Evolutionary conservation across 2,888 invertebrate species (phyloP).

Genomic region (Mythimna pallens): DNA sequence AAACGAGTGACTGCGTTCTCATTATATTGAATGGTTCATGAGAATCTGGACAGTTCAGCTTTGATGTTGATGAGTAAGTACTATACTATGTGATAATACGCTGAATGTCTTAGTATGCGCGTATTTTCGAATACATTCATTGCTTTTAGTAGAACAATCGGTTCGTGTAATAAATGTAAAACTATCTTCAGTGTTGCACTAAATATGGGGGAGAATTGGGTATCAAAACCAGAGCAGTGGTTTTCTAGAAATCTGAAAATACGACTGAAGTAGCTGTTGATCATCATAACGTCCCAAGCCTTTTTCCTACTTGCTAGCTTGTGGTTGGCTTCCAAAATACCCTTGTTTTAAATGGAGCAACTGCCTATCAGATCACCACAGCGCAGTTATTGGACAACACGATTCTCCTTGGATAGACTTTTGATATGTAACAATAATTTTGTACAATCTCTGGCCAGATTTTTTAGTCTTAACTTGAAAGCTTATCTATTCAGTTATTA

Average conservation of each 20-base stretch:
- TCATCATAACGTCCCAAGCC: no score
- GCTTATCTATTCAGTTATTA: no score
- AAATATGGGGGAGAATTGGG: background rate
- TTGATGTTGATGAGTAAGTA: constrained; percentile 26
- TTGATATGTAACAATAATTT: no score
- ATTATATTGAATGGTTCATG: background rate
- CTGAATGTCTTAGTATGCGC: background rate
- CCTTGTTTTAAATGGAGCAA: no score
- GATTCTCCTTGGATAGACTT: background rate
- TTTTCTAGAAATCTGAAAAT: background rate
- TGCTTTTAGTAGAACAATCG: background rate
- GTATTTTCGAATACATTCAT: background rate
- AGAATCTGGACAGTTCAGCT: constrained; percentile 25
- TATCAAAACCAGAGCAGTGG: background rate
- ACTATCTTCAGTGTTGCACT: constrained; percentile 15
- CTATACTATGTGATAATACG: constrained; percentile 5
- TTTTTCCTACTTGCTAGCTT: no score
- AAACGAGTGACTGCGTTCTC: no score
- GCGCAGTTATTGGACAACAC: no score
- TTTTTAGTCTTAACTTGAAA: no score
- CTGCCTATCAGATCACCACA: no score
- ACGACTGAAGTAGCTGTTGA: background rate
- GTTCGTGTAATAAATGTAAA: constrained; percentile 19
- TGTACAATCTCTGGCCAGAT: no score
- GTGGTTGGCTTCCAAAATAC: no score